Conservation (phyloP, 2,888 invertebrate genomes). For the Clistopyga incitator region DNA sequence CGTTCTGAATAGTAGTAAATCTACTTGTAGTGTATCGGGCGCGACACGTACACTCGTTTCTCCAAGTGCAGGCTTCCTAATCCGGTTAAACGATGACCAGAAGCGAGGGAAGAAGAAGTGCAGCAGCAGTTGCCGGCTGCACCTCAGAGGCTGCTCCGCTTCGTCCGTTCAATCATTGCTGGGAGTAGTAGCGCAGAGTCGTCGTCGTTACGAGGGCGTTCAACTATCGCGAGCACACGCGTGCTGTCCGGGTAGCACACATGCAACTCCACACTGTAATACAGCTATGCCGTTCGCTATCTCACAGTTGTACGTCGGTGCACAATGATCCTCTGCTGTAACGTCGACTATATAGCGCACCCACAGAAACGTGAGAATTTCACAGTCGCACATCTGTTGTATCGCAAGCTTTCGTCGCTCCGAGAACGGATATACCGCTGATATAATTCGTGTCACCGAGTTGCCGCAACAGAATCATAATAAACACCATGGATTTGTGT, state of each 20-base stretch:
- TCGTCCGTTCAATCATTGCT: conserved; percentile 76
- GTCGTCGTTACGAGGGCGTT: conserved; percentile 80
- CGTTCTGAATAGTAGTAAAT: conserved; percentile 17
- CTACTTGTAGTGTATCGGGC: conserved; percentile 42
- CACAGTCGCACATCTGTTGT: conserved; percentile 57
- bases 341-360: conserved; percentile 23
- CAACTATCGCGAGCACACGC: conserved; percentile 72
- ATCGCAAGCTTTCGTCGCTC: neutral
- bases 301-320: conserved; percentile 30
- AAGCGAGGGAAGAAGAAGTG: conserved; percentile 35
- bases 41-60: conserved; percentile 74
- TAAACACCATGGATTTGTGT: neutral
- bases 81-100: conserved; percentile 79
- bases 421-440: conserved; percentile 29
- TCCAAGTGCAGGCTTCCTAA: conserved; percentile 81
- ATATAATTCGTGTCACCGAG: conserved; percentile 53
- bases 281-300: conserved; percentile 19
- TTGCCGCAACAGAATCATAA: conserved; percentile 8
- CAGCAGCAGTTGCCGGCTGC: conserved; percentile 68
- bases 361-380: conserved; percentile 66
- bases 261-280: conserved; percentile 43
- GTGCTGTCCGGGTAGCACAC: conserved; percentile 44
- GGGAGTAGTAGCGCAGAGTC: conserved; percentile 66
- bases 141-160: conserved; percentile 78
- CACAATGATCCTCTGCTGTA: conserved; percentile 53